These are phyloP conservation scores for Toxostoma redivivum DNA, from an alignment of 2,113 vertebrate genomes.

Conservation along the genomic window DNA sequence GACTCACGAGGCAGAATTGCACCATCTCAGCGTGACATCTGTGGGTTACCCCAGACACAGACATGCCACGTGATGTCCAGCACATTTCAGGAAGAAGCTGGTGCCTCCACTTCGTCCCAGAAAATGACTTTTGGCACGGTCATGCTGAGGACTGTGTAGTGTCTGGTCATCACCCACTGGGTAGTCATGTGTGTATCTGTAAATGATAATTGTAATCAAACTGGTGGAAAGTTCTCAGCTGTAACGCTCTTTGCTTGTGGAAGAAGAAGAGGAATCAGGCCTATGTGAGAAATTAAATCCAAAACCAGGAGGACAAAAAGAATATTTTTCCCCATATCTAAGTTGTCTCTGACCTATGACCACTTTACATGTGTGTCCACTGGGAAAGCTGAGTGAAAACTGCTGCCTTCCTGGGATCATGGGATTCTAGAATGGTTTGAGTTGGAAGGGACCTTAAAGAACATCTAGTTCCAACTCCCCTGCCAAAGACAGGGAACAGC, in stretches of 20 bases:
- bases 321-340: background rate
- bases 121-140: background rate
- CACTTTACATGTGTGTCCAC: accelerated
- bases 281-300: background rate
- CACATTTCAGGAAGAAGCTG: background rate
- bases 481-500: background rate
- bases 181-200: background rate
- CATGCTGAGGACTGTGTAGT: background rate
- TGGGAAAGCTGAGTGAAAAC: background rate
- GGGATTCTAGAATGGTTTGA: background rate
- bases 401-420: background rate
- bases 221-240: background rate
- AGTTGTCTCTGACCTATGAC: background rate
- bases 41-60: background rate
- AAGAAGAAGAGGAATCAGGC: background rate
- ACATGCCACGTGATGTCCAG: accelerated
- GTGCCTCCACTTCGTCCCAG: background rate
- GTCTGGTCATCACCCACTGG: background rate
- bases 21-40: background rate
- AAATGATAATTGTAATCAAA: background rate
- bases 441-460: background rate
- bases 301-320: accelerated
- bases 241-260: background rate
- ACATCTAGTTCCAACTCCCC: background rate
- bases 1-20: background rate